Percentiles rank a stretch among this genome's conserved stretches.
phyloP scores from a whole-genome alignment of 2,113 vertebrate genomes.

The Paralichthys olivaceus region DNA sequence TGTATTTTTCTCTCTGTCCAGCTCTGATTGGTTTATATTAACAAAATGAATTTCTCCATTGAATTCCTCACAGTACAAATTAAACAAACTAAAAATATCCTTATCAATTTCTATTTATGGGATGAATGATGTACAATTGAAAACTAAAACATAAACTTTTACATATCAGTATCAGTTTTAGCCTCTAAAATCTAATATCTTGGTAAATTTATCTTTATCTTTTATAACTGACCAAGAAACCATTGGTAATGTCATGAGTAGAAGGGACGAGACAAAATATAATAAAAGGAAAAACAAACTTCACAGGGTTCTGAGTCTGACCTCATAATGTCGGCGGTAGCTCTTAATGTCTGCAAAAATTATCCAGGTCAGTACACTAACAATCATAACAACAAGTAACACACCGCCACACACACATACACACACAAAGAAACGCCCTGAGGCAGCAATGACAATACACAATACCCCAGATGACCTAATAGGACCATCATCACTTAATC shows the following conservation, averaged over 20 bases:
- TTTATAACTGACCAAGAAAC: background rate
- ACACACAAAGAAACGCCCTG: slow-evolving; percentile 49
- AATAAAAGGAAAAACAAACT: slow-evolving; percentile 17
- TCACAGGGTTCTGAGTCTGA: slow-evolving; percentile 47
- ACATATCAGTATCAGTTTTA: too few relatives aligned
- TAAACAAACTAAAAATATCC: too few relatives aligned
- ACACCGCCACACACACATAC: slow-evolving; percentile 26
- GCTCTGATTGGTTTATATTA: background rate
- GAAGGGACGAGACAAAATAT: slow-evolving; percentile 3
- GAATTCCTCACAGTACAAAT: background rate
- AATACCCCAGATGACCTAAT: slow-evolving; percentile 74
- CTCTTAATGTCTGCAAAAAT: slow-evolving; percentile 62
- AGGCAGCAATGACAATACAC: slow-evolving; percentile 71
- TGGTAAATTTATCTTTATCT: too few relatives aligned
- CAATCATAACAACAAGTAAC: slow-evolving; percentile 21
- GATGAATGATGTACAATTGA: too few relatives aligned
- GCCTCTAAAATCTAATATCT: too few relatives aligned
- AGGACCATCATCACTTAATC: slow-evolving; percentile 72
- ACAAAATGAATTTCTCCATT: background rate
- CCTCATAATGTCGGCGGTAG: slow-evolving; percentile 51
- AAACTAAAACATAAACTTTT: too few relatives aligned
- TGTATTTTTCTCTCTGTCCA: background rate
- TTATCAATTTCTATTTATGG: too few relatives aligned
- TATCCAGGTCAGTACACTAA: slow-evolving; percentile 75
- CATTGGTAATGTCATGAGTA: background rate